Conservation (phyloP, 2,113 vertebrate genomes). For the Datnioides undecimradiatus region DNA sequence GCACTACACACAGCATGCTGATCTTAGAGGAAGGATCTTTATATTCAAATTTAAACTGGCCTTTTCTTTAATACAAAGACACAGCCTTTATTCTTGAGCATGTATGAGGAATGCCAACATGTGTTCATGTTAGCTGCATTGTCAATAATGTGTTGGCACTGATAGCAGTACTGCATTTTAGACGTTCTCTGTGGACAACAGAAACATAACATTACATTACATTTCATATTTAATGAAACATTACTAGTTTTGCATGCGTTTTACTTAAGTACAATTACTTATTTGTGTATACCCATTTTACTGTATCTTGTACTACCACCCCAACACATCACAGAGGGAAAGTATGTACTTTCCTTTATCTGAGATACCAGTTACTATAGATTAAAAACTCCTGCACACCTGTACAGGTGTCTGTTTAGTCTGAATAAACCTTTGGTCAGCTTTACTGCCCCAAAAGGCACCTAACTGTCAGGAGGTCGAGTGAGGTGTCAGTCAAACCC, state of each 20-base stretch:
- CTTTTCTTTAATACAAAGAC: not conserved
- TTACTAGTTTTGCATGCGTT: not conserved
- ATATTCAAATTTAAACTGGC: not conserved
- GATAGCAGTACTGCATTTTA: not conserved
- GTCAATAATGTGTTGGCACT: not conserved
- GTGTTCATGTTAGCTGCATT: not conserved
- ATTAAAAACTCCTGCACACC: not conserved
- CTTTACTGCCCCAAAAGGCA: too few relatives aligned
- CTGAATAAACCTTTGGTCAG: too few relatives aligned
- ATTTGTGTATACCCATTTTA: not conserved
- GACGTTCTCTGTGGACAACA: not conserved
- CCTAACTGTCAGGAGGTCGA: not conserved
- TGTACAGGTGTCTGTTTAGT: too few relatives aligned
- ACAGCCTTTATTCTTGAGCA: fast-evolving
- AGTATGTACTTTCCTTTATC: not conserved
- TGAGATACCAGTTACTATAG: not conserved
- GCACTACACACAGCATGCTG: not conserved
- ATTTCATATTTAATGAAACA: not conserved
- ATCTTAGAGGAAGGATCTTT: not conserved
- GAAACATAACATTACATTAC: not conserved
- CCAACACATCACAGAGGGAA: not conserved
- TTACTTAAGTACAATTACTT: not conserved
- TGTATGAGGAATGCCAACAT: not conserved
- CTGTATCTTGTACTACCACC: not conserved
- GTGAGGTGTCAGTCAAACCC: not conserved